A percentile compares a stretch with the other conserved stretches of the same genome.
Evolutionary conservation across 1,140 invertebrate species (phyloP).

Genomic region (Pachyrhynchus sulphureomaculatus): DNA sequence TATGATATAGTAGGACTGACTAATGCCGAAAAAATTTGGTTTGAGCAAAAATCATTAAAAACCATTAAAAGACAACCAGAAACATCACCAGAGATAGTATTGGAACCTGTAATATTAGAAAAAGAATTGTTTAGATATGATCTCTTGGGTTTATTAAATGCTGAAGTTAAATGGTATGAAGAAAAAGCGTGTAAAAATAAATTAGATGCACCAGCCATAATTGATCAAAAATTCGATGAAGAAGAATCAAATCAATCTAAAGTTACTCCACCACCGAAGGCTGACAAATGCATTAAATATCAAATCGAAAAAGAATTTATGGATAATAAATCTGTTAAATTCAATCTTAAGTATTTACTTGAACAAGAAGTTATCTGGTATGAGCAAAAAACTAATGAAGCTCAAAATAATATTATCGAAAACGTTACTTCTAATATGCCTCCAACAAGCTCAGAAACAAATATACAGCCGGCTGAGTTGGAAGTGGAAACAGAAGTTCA

Average conservation of each 20-base stretch:
- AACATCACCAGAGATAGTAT: background rate
- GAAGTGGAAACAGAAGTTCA: too few relatives aligned
- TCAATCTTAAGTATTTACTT: conserved; percentile 10
- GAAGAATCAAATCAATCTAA: background rate
- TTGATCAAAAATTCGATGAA: background rate
- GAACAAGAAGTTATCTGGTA: conserved; percentile 14
- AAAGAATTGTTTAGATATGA: conserved; percentile 8
- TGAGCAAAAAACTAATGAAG: background rate
- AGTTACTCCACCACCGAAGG: background rate
- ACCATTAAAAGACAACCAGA: too few relatives aligned
- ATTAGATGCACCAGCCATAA: background rate
- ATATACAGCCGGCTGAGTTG: too few relatives aligned
- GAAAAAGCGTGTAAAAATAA: conserved; percentile 6
- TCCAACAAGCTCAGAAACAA: too few relatives aligned
- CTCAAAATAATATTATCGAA: background rate
- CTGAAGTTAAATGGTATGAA: conserved; percentile 28
- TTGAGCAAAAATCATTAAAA: too few relatives aligned
- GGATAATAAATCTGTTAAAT: background rate
- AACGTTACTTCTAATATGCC: too few relatives aligned
- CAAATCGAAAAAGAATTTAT: background rate
- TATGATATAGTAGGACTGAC: too few relatives aligned
- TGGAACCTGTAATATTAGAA: background rate
- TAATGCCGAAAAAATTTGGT: too few relatives aligned
- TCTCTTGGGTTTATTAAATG: conserved; percentile 11
- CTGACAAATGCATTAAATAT: background rate